Base-by-base conservation (phyloP, 1,140 invertebrate genomes). In the Palaemon carinicauda region DNA sequence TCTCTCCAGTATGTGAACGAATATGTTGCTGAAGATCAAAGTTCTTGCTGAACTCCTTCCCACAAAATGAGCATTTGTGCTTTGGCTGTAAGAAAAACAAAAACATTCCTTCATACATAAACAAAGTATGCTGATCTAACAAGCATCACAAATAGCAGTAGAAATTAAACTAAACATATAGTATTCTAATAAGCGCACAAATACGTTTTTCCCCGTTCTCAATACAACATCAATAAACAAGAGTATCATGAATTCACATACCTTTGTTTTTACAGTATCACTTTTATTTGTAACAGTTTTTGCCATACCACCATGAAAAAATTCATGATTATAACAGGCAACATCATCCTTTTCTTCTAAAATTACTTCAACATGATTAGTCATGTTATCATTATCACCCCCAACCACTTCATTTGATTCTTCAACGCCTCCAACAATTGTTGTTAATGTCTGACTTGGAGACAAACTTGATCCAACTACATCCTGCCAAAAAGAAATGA, bases 21-120 rank as follows among this genome's bases (percentile, higher is more conserved):
- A 95, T 93, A 88, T 95, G 94, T 90, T 95, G 94, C 88, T 94
- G 94, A 4, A 95, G 93, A 90, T 95, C 94, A 89, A 94, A 94
- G 89, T 95, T 95, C 90, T 95, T 93, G 52, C 90, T 88, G 88
- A 93, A 93, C 21, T 82, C 83, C 75, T 91, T 90, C 10, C 83
- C 82, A 83, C 90, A 91, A 50, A 80, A 89, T 15, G 54, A 53
- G 56, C 90, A 91, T 53, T 87, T 85, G 33, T 88, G 84, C 24
- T 84, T 86, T 15, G 65, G 29, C 81, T 88, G 87, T 9, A 17
- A 51, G 65, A 17, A 41, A 80, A 65, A 53, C 14, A 52, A 52
- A 10, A 9, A 41, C 41, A 41, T 5, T 41, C 7, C 41, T 41
- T n/a, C 9, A 1, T n/a, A 52, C 17, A 51, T 10, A 21, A n/a